Percentiles rank a stretch among this genome's conserved stretches.
phyloP scores from a whole-genome alignment of 2,888 invertebrate genomes.

The Orchesella flavescens region DNA sequence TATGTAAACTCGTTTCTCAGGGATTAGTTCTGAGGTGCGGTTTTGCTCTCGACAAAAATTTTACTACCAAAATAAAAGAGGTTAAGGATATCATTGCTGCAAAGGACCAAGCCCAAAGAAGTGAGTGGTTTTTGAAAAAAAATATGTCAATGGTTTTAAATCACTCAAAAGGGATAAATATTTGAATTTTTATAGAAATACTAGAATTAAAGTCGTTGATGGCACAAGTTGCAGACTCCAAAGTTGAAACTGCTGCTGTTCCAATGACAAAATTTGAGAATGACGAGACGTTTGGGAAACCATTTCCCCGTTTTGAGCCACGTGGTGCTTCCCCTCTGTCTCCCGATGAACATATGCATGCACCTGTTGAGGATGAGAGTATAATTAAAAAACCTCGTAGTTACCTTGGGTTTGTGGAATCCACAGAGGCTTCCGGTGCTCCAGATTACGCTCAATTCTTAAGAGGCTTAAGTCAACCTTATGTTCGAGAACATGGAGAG shows the following conservation, averaged over 20 bases:
- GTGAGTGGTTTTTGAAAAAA: slow-evolving; percentile 8
- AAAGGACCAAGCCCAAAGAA: slow-evolving; percentile 52
- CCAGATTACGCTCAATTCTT: slow-evolving; percentile 54
- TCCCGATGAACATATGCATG: slow-evolving; percentile 1
- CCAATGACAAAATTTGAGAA: slow-evolving; percentile 57
- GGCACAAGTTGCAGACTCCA: slow-evolving; percentile 44
- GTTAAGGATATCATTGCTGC: slow-evolving; percentile 56
- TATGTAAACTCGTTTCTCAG: slow-evolving; percentile 20
- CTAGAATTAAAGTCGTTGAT: slow-evolving; percentile 50
- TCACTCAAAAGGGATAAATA: too few relatives aligned
- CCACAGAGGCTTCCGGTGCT: slow-evolving; percentile 3
- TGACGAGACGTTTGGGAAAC: slow-evolving; percentile 48
- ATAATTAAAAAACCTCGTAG: slow-evolving; percentile 47
- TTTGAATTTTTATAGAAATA: slow-evolving; percentile 43
- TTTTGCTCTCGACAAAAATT: slow-evolving; percentile 50
- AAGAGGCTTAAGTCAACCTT: slow-evolving; percentile 41
- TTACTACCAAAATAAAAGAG: slow-evolving; percentile 53
- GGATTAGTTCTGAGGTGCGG: slow-evolving; percentile 47
- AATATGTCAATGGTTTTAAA: neutral
- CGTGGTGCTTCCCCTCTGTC: slow-evolving; percentile 48
- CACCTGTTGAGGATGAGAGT: slow-evolving; percentile 28
- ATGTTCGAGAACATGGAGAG: slow-evolving; percentile 41
- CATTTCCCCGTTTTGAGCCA: slow-evolving; percentile 29
- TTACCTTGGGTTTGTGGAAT: slow-evolving; percentile 40
- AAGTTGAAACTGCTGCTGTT: slow-evolving; percentile 34